Percentiles rank a stretch among this genome's conserved stretches.
Conservation (phyloP, 2,888 invertebrate species). For the Sinotaia quadrata region DNA sequence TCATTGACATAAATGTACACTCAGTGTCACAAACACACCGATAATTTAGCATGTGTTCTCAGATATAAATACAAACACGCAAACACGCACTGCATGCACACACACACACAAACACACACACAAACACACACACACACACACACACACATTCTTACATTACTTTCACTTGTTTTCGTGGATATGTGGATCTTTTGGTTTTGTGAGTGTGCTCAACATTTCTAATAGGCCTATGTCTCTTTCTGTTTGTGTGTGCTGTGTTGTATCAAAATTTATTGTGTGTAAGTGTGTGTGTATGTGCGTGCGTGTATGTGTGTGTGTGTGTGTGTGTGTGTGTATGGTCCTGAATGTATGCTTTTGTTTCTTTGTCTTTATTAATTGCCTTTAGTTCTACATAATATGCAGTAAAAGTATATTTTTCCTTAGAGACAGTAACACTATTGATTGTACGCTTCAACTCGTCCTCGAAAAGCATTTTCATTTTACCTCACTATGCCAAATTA, state of each 20-base stretch:
- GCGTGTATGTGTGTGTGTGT: conserved; percentile 1
- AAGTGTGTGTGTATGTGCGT: conserved; percentile 16
- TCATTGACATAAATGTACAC: no score
- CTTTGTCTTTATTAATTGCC: no score
- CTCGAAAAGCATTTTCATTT: no score
- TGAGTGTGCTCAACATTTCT: no score
- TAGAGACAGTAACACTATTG: no score
- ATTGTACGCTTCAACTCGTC: no score
- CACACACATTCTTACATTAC: neutral
- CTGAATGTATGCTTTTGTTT: neutral
- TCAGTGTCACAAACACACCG: no score
- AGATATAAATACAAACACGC: neutral
- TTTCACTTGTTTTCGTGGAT: no score
- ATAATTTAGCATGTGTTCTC: neutral
- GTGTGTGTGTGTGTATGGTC: neutral
- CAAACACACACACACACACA: neutral
- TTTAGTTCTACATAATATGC: no score
- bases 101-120: neutral
- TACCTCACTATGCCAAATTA: no score
- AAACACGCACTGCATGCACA: neutral
- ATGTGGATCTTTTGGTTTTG: no score
- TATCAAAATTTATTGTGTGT: neutral
- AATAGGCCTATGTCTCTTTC: neutral
- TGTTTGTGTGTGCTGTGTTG: neutral
- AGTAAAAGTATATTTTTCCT: no score